Evolutionary conservation across 2,113 vertebrate species (phyloP), one percentile per base, ranked within the genome.

Genomic region (Romanogobio albipinnatus): DNA sequence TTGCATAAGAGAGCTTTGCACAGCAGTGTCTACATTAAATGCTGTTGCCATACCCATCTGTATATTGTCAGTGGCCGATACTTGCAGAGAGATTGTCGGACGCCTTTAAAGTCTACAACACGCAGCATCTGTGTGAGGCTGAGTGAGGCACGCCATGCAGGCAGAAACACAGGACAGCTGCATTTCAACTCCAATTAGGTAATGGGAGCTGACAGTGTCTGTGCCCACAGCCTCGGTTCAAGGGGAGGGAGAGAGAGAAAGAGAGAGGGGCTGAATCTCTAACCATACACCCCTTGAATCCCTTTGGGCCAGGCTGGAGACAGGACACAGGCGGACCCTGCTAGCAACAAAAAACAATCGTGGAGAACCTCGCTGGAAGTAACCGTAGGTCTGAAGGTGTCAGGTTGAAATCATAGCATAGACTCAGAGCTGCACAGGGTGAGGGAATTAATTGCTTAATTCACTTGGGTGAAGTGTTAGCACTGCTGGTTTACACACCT

Each of bases 151-250:
- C 87, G 88, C 89, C 86, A 85, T 66, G 74, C 87, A 81, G 87
- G 88, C 90, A 88, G 85, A 91, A 92, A 91, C 22, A 39, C 86
- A 61, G 89, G 89, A 93, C 92, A 93, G 94, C 90, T 92, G 92
- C 90, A 92, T 94, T 91, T 94, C 93, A 92, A 90, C 95, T 93
- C 92, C 92, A 94, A 92, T 94, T 93, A 94, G 87, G 90, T 93
- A 93, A 95, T 93, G 91, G 90, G 86, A 94, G 86, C 90, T 91
- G 93, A 94, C 94, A 94, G 93, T 87, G 89, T 91, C 87, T 85
- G 83, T 87, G 89, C 78, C 75, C 71, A 87, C 82, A 84, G 83
- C 49, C 33, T 39, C 84, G 85, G 77, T 83, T 84, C 29, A 81
- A 92, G 86, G 26, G 36, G 51, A 88, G 86, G 76, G 70, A 71